These are phyloP conservation scores for Lates calcarifer DNA, from an alignment of 2,113 vertebrate species.

Conservation along the genomic window DNA sequence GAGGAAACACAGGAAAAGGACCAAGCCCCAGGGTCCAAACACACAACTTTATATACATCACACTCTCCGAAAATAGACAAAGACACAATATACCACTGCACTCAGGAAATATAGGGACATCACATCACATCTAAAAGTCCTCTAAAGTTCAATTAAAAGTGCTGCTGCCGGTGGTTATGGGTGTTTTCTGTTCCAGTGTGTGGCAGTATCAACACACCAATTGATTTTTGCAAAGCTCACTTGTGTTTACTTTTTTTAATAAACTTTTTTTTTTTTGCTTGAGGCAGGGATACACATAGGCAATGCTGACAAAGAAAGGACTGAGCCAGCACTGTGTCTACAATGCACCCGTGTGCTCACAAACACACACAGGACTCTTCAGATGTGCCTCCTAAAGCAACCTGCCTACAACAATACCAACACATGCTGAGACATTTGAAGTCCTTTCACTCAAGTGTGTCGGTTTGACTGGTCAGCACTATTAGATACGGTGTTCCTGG, in stretches of 20 bases:
- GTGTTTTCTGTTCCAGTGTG: neutral
- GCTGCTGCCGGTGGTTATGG: neutral
- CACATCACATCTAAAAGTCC: neutral
- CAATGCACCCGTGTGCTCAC: neutral
- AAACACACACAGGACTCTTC: conserved; percentile 2
- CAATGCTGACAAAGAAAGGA: conserved; percentile 48
- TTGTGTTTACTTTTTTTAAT: neutral
- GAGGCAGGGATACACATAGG: conserved; percentile 24
- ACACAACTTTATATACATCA: conserved; percentile 20
- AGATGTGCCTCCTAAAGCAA: conserved; percentile 43
- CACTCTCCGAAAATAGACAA: conserved; percentile 12
- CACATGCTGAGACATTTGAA: conserved; percentile 45
- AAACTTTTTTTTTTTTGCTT: conserved; percentile 5
- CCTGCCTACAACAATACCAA: conserved; percentile 34
- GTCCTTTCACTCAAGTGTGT: conserved; percentile 38
- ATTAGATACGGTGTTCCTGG: conserved; percentile 44
- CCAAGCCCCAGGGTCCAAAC: conserved; percentile 17
- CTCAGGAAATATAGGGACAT: conserved; percentile 1
- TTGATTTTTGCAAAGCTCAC: conserved; percentile 21
- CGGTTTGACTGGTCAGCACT: conserved; percentile 53
- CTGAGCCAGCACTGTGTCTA: conserved; percentile 49
- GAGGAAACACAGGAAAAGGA: conserved; percentile 1
- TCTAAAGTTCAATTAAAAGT: conserved; percentile 7
- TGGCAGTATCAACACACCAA: conserved; percentile 17
- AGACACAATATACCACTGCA: neutral